Conservation (phyloP, 2,797 vertebrate genomes). For the Microhierax caerulescens region DNA sequence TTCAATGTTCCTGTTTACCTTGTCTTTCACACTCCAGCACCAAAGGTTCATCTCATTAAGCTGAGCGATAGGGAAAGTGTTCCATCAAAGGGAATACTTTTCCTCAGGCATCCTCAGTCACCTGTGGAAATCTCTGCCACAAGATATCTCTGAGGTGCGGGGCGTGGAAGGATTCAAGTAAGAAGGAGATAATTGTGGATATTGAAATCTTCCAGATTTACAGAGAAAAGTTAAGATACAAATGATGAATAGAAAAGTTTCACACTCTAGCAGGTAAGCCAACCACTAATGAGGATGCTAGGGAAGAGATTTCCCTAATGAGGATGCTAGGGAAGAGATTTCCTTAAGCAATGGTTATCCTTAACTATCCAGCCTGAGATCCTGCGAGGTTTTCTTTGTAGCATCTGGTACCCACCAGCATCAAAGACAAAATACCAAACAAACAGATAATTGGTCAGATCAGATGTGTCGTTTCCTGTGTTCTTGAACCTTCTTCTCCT, state of each 20-base stretch:
- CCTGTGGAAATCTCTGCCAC: conserved; percentile 31
- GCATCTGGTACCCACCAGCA: background rate
- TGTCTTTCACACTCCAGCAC: conserved; percentile 43
- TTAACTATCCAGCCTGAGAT: background rate
- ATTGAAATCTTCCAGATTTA: background rate
- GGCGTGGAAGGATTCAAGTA: conserved; percentile 4
- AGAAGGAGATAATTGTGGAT: background rate
- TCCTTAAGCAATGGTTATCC: conserved; percentile 1
- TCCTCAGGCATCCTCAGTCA: conserved; percentile 30
- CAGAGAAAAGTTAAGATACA: background rate
- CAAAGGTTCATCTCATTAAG: conserved; percentile 47
- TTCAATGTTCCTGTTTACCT: conserved; percentile 32
- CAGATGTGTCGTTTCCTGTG: background rate
- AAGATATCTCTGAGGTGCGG: conserved; percentile 9
- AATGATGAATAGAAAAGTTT: background rate
- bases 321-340: background rate
- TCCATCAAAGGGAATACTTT: conserved; percentile 45
- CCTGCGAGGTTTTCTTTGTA: background rate
- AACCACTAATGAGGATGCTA: background rate
- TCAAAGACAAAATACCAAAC: background rate
- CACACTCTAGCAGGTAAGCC: background rate
- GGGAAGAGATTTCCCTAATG: background rate
- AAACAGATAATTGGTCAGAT: background rate
- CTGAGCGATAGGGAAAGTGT: background rate
- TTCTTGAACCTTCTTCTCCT: background rate